phyloP scores from a whole-genome alignment of 2,888 invertebrate genomes.

The Sisyra terminalis region DNA sequence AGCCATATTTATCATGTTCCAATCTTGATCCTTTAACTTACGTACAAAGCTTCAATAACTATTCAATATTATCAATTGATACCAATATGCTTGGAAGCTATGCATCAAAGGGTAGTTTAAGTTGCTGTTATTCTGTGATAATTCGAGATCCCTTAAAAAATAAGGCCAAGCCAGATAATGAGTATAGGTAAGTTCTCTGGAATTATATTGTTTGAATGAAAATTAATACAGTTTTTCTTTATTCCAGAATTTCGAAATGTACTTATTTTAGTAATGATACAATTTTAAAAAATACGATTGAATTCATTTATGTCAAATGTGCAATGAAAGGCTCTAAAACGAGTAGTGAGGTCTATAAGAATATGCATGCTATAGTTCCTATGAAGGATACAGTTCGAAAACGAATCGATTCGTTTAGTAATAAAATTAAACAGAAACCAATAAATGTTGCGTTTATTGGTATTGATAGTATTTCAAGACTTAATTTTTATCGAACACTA shows the following conservation, averaged over 20 bases:
- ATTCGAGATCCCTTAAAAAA: slow-evolving; percentile 14
- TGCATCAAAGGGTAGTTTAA: slow-evolving; percentile 14
- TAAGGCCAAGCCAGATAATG: slow-evolving; percentile 10
- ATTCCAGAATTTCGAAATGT: slow-evolving; percentile 11
- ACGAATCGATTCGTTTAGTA: slow-evolving; percentile 19
- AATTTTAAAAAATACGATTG: slow-evolving; percentile 7
- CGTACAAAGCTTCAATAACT: slow-evolving; percentile 17
- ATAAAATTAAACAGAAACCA: slow-evolving; percentile 18
- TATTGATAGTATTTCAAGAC: slow-evolving; percentile 69
- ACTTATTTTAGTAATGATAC: slow-evolving; percentile 9
- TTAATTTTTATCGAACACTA: slow-evolving; percentile 62
- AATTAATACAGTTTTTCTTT: neutral
- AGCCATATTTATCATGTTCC: slow-evolving; percentile 35
- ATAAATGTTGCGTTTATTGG: slow-evolving; percentile 63
- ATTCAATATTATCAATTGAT: slow-evolving; percentile 21
- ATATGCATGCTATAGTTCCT: slow-evolving; percentile 28
- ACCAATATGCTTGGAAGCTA: slow-evolving; percentile 18
- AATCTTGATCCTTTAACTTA: slow-evolving; percentile 22
- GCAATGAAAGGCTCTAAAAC: neutral
- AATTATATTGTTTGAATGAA: neutral
- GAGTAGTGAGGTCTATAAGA: slow-evolving; percentile 20
- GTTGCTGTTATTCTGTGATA: slow-evolving; percentile 23
- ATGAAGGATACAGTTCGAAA: slow-evolving; percentile 32
- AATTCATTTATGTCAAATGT: slow-evolving; percentile 8
- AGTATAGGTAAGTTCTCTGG: slow-evolving; percentile 1